A percentile compares a stretch with the other conserved stretches of the same genome.
Evolutionary conservation across 2,113 vertebrate genomes (phyloP).

Genomic region (Chloropsis cyanopogon): DNA sequence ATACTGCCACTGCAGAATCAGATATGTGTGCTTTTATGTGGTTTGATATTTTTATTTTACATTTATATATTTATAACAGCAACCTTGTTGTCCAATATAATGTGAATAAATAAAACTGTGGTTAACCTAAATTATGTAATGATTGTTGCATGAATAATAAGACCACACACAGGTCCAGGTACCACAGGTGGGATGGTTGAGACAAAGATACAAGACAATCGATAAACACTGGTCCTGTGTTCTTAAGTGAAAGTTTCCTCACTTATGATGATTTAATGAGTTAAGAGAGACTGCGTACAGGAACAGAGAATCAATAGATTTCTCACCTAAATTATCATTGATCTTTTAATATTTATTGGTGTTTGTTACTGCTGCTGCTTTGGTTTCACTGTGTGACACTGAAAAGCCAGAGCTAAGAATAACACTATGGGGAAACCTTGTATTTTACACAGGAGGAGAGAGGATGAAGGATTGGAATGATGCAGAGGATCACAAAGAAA

Average conservation of each 20-base stretch:
- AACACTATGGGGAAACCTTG: not conserved
- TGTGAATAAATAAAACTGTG: not conserved
- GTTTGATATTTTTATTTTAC: not conserved
- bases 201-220: not conserved
- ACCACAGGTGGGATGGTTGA: not conserved
- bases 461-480: not conserved
- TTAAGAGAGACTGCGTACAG: not conserved
- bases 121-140: not conserved
- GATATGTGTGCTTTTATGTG: not conserved
- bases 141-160: not conserved
- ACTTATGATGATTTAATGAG: slow-evolving; percentile 2
- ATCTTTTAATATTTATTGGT: slow-evolving; percentile 25
- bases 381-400: not conserved
- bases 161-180: not conserved
- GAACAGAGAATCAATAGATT: not conserved
- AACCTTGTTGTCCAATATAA: not conserved
- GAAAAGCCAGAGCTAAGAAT: not conserved
- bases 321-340: slow-evolving; percentile 17
- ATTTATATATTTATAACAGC: not conserved
- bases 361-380: not conserved
- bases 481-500: not conserved
- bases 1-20: not conserved
- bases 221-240: not conserved
- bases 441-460: not conserved
- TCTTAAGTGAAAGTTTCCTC: not conserved